Conservation (phyloP, 2,113 vertebrate species). For the Hypanus sabinus region DNA sequence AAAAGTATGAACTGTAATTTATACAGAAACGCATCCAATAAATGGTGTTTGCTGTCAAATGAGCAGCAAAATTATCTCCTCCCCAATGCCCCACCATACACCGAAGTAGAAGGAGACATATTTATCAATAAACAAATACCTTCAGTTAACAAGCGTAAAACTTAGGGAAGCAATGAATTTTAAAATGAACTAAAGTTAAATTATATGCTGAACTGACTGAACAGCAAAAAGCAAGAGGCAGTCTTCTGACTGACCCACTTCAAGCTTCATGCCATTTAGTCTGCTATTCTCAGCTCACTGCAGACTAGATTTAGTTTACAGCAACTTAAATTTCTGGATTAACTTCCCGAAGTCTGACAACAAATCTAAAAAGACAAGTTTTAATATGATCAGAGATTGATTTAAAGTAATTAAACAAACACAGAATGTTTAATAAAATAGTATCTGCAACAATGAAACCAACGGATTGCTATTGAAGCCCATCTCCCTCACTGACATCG, state of each 20-base stretch:
- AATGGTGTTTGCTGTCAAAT: neutral
- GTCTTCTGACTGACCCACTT: neutral
- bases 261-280: neutral
- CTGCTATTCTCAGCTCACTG: neutral
- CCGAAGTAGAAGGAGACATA: neutral
- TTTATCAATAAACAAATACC: neutral
- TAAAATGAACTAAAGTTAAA: neutral
- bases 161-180: neutral
- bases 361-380: no score
- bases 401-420: no score
- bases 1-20: neutral
- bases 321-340: no score
- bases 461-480: no score
- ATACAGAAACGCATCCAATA: neutral
- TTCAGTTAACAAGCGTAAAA: neutral
- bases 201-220: neutral
- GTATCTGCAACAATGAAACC: no score
- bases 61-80: neutral
- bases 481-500: no score
- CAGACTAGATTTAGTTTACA: neutral
- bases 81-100: no score
- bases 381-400: no score
- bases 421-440: no score
- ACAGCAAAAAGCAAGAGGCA: neutral
- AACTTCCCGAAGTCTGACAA: no score